A percentile compares a stretch with the other conserved stretches of the same genome.
These are phyloP conservation scores for Chromobotia macracanthus DNA, from an alignment of 2,797 vertebrate genomes.

Conservation along the genomic window DNA sequence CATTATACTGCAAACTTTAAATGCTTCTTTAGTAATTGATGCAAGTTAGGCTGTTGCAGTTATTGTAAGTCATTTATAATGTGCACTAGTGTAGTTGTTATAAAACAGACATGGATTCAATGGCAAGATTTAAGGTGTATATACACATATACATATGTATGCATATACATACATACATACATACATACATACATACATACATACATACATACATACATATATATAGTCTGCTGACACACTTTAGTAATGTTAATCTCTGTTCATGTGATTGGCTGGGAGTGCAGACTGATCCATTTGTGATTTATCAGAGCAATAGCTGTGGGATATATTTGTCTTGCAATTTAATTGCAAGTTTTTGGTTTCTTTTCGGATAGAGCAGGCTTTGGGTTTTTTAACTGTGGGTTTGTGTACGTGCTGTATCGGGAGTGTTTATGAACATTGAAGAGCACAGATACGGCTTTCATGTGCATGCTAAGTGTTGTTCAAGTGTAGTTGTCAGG, in stretches of 20 bases:
- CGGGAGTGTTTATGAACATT: not conserved
- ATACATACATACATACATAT: too few relatives aligned
- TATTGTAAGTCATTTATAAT: not conserved
- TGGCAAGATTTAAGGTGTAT: not conserved
- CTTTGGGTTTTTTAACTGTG: not conserved
- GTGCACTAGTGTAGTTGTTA: not conserved
- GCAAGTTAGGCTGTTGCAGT: not conserved
- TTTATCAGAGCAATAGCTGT: not conserved
- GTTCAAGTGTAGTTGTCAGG: slow-evolving; percentile 13
- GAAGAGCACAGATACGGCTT: not conserved
- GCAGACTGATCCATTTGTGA: not conserved
- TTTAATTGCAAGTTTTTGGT: not conserved
- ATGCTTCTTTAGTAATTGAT: not conserved
- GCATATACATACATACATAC: too few relatives aligned
- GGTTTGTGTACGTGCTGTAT: slow-evolving; percentile 7
- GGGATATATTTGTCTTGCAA: not conserved
- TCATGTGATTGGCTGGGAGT: not conserved
- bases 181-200: too few relatives aligned
- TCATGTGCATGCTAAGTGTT: slow-evolving; percentile 8
- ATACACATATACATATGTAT: not conserved
- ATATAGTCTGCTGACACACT: too few relatives aligned
- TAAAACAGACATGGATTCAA: not conserved
- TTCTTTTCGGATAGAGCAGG: not conserved
- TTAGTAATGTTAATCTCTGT: not conserved
- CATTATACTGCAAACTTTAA: not conserved